phyloP scores from a whole-genome alignment of 1,140 invertebrate genomes.

The Micrasema longulum region DNA sequence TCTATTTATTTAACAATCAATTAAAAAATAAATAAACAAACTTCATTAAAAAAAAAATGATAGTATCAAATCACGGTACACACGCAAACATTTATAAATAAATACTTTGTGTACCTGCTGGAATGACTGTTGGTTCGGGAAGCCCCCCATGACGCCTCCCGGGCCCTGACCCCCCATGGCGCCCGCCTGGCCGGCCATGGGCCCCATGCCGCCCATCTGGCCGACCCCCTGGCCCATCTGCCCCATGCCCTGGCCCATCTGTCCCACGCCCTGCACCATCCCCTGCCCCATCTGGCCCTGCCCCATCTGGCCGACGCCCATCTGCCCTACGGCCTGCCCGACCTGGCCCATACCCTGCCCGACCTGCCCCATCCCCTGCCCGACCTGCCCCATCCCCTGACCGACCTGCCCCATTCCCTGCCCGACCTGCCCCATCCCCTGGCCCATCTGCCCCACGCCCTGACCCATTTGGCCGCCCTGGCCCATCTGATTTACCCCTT shows the following conservation, averaged over 20 bases:
- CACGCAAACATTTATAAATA: too few species aligned
- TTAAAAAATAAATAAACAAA: too few species aligned
- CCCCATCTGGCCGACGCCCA: conserved; percentile 65
- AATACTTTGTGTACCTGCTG: too few species aligned
- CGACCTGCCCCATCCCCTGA: conserved; percentile 65
- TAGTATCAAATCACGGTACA: too few species aligned
- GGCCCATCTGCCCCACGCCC: conserved; percentile 49
- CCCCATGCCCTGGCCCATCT: conserved; percentile 60
- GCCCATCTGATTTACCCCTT: conserved; percentile 64
- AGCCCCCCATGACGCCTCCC: conserved; percentile 66
- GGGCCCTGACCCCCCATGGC: conserved; percentile 68
- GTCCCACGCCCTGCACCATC: conserved; percentile 65
- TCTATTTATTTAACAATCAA: too few species aligned
- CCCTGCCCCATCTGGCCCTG: conserved; percentile 58
- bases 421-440: conserved; percentile 64
- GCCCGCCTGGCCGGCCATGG: conserved; percentile 63
- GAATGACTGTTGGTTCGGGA: conserved; percentile 68
- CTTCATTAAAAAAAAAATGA: too few species aligned
- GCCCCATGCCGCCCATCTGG: conserved; percentile 60
- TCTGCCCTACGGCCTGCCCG: conserved; percentile 62
- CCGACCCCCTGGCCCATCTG: conserved; percentile 59
- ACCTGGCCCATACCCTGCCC: conserved; percentile 51
- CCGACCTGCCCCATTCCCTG: conserved; percentile 60
- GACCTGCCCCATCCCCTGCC: conserved; percentile 63
- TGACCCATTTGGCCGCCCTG: conserved; percentile 61